These are phyloP conservation scores for Oncorhynchus clarkii DNA, from an alignment of 2,113 vertebrate genomes.

Conservation along the genomic window DNA sequence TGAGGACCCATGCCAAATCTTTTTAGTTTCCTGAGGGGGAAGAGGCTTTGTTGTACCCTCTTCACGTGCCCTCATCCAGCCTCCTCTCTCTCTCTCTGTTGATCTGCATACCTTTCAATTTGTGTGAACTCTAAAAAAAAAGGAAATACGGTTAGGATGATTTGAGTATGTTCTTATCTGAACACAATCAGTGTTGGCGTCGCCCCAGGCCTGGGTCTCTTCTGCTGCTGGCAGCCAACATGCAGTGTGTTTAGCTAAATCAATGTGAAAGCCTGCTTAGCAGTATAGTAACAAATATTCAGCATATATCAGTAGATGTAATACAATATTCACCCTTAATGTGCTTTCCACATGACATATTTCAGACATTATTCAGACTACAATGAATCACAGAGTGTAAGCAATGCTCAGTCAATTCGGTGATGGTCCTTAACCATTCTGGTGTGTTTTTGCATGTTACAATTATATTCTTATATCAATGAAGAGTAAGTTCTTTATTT, in stretches of 20 bases:
- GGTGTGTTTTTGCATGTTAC: constrained; percentile 15
- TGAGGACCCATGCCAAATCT: no score
- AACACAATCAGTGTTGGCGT: constrained; percentile 69
- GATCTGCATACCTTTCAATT: constrained; percentile 71
- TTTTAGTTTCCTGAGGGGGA: no score
- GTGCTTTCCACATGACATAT: constrained; percentile 36
- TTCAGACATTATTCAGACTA: constrained; percentile 62
- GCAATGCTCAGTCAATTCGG: constrained; percentile 55
- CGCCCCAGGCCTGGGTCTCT: constrained; percentile 63
- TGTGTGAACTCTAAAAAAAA: constrained; percentile 59
- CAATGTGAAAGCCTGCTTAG: constrained; percentile 71
- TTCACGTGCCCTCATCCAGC: constrained; percentile 12
- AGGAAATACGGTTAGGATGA: constrained; percentile 67
- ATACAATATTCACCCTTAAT: constrained; percentile 66
- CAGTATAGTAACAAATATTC: constrained; percentile 59
- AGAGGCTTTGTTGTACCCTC: no score
- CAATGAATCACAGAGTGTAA: constrained; percentile 64
- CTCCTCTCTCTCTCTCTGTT: constrained; percentile 24
- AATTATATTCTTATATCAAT: not conserved
- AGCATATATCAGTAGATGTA: constrained; percentile 55
- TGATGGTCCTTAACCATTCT: constrained; percentile 36
- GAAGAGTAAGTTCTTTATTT: no score
- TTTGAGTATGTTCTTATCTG: constrained; percentile 73
- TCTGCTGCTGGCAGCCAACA: constrained; percentile 71
- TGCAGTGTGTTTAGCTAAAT: constrained; percentile 73